These are phyloP conservation scores for Parnassius mnemosyne DNA, from an alignment of 2,888 invertebrate genomes.

Conservation along the genomic window DNA sequence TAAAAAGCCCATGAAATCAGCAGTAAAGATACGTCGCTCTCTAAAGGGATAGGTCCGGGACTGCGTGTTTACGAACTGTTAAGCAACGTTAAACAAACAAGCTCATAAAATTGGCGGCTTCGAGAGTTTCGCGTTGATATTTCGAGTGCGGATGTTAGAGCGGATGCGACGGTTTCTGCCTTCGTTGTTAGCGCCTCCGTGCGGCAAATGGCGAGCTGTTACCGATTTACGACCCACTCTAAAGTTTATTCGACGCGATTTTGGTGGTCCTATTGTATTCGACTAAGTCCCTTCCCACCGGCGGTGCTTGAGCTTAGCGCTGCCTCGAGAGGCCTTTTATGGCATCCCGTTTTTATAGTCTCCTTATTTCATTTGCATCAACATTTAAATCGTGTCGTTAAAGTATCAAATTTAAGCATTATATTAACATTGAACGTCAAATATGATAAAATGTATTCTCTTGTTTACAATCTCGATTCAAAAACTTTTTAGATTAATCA, in stretches of 20 bases:
- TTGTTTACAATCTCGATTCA: too few species aligned
- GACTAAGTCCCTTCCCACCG: constrained; percentile 54
- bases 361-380: constrained; percentile 65
- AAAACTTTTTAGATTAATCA: too few species aligned
- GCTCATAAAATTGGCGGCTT: constrained; percentile 33
- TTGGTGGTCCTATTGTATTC: constrained; percentile 77
- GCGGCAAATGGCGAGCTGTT: constrained; percentile 76
- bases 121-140: constrained; percentile 33
- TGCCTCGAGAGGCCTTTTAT: constrained; percentile 62
- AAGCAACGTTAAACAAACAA: constrained; percentile 28
- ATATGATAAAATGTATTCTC: not conserved
- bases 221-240: constrained; percentile 75
- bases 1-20: constrained; percentile 73
- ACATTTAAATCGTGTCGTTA: constrained; percentile 58
- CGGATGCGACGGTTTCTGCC: constrained; percentile 67
- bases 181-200: constrained; percentile 73
- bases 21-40: constrained; percentile 60
- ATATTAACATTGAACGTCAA: constrained; percentile 26
- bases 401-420: constrained; percentile 32
- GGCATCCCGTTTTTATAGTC: constrained; percentile 59
- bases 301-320: constrained; percentile 50
- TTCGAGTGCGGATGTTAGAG: constrained; percentile 77
- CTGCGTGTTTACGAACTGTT: constrained; percentile 30
- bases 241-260: constrained; percentile 70
- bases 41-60: constrained; percentile 59